Base-by-base conservation (phyloP, 2,888 invertebrate species). In the Patella ulyssiponensis region DNA sequence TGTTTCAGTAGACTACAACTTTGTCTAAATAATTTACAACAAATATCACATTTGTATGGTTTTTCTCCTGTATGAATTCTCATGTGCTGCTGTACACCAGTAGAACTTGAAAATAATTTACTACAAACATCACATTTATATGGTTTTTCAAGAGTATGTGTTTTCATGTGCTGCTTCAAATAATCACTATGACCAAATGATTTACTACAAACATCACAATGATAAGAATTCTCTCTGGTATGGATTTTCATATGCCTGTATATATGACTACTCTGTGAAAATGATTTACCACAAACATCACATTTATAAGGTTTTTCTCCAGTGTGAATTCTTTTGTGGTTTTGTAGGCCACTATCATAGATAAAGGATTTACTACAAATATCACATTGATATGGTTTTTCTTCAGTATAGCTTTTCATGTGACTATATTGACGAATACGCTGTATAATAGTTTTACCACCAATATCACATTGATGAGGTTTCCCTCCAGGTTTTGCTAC, bases 141-240 rank as follows among this genome's bases (percentile, higher is more conserved):
- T 4, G 79, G 81, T 51, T 79, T 79, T 9, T 80, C 80, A 5
- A 71, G 71, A 12, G 79, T 78, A 74, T 80, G 82, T 23, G 58
- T 78, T 14, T 78, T 73, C 56, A 74, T 72, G 51, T 82, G 80
- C 44, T 54, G n/a, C 23, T 73, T 73, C 12, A 75, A 56, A 17
- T 75, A 69, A 15, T 75, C 51, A 15, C 44, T 70, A 27, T 54
- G 53, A 11, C 56, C 17, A 27, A 75, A 78, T 33, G 75, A 75
- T 51, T 76, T 78, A 20, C 17, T 27, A 56, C 73, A 78, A 58
- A 78, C 56, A 52, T 64, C 56, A 64, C 73, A 78, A 15, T 54
- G 53, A 71, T 54, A 73, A 17, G 75, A 73, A 23, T 73, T 76
- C 4, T 69, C 56, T 12, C 56, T 58, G 1, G 51, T 15, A 73